Evolutionary conservation across 2,113 vertebrate species (phyloP).

Genomic region (Motacilla alba): DNA sequence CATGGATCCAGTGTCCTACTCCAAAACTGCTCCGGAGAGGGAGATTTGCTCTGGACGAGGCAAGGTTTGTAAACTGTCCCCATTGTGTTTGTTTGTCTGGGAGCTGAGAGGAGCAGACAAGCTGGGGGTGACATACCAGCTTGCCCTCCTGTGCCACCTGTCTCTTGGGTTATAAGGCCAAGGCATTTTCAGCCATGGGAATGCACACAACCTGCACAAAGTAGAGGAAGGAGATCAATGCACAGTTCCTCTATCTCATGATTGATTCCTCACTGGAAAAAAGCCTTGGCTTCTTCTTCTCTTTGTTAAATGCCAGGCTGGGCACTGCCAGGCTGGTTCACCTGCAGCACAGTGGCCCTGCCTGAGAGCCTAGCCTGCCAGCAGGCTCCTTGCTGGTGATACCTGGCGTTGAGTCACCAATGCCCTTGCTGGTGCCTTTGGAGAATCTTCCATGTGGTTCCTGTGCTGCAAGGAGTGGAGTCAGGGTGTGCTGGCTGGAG

Average conservation of each 20-base stretch:
- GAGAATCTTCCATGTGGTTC: background rate
- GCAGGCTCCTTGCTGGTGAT: background rate
- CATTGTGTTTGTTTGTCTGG: background rate
- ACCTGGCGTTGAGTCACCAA: background rate
- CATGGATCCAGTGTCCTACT: rapidly evolving
- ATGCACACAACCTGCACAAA: background rate
- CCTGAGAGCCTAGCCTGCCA: rapidly evolving
- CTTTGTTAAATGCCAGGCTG: rapidly evolving
- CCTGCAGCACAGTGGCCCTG: background rate
- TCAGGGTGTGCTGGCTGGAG: rapidly evolving
- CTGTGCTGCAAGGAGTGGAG: rapidly evolving
- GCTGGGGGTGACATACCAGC: rapidly evolving
- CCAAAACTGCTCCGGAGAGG: background rate
- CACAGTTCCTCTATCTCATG: background rate
- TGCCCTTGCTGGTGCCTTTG: background rate
- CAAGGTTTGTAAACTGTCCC: background rate
- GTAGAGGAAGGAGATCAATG: background rate
- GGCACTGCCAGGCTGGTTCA: background rate
- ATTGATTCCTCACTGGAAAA: background rate
- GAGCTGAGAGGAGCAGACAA: background rate
- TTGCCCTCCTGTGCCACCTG: rapidly evolving
- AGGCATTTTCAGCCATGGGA: background rate
- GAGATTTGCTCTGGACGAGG: background rate
- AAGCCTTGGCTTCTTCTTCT: background rate
- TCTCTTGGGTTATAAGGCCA: background rate